These are phyloP conservation scores for Tauraco hartlaubi DNA, from an alignment of 2,797 vertebrate genomes.

Conservation along the genomic window DNA sequence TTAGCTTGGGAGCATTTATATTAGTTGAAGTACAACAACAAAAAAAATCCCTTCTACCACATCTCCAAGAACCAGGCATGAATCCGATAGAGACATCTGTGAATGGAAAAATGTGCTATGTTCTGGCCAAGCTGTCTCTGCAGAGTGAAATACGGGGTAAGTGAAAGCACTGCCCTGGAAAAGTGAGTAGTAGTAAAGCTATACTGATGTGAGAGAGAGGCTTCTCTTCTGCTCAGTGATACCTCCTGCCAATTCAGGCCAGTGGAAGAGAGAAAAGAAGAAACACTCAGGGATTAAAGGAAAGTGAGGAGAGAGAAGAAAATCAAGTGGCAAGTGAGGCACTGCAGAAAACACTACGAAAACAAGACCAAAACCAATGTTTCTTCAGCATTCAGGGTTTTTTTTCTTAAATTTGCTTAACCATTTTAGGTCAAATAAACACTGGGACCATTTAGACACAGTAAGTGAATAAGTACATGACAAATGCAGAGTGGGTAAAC, in stretches of 20 bases:
- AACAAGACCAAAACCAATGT: not conserved
- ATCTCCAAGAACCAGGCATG: not conserved
- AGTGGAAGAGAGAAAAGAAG: not conserved
- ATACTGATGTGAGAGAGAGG: not conserved
- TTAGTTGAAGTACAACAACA: not conserved
- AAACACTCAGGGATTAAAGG: not conserved
- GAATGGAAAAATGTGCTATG: constrained; percentile 35
- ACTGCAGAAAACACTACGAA: not conserved
- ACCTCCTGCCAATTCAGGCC: not conserved
- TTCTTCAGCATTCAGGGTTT: not conserved
- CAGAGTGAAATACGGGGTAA: constrained; percentile 38
- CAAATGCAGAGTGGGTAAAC: not conserved
- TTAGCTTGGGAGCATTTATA: not conserved
- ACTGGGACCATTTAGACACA: not conserved
- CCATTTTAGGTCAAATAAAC: not conserved
- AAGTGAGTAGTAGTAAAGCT: not conserved
- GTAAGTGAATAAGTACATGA: not conserved
- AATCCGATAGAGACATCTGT: not conserved
- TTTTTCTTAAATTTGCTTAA: not conserved
- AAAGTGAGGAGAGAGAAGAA: not conserved
- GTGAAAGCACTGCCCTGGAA: constrained; percentile 14
- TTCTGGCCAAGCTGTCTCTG: constrained; percentile 20
- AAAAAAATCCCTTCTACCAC: not conserved
- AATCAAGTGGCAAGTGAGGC: not conserved
- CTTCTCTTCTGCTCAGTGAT: not conserved